Evolutionary conservation across 2,888 invertebrate genomes (phyloP), one percentile per base, ranked within the genome.

Genomic region (Dryococelus australis): DNA sequence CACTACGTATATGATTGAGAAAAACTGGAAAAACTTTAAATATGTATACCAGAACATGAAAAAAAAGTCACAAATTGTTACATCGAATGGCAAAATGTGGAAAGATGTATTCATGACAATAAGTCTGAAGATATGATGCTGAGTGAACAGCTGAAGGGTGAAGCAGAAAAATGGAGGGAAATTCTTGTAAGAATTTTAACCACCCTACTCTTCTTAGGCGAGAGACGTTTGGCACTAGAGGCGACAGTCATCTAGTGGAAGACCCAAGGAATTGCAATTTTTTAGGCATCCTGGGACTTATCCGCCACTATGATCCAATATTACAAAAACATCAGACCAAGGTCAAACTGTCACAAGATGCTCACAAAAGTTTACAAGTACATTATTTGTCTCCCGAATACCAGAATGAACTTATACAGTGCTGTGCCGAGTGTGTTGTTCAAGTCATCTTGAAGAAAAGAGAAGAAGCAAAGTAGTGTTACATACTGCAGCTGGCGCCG

Each of bases 101-200:
- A 80, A 28, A 27, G 27, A 27, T 26, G n/a, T 80, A 12, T 80
- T 80, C 12, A 80, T 80, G n/a, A 28, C 28, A 28, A 80, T 27
- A 80, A 26, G 24, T 9, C 80, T n/a, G 26, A n/a, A 80, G 80
- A 80, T 28, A n/a, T 80, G 24, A 16, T 80, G n/a, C 28, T 80
- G n/a, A 27, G 80, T n/a, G 80, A 80, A 26, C 26, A 28, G 26
- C 26, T 80, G 26, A 80, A 80, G 28, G 24, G 80, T 2, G 80
- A 80, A 80, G n/a, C 80, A n/a, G n/a, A 80, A 12, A 80, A n/a
- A 28, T 80, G 80, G 79, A 80, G 80, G 24, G 9, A 80, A 80
- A 80, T 80, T 79, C 6, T 80, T 13, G 27, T 26, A 79, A 12
- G 80, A 12, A n/a, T 80, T n/a, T n/a, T 80, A 24, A 4, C 10